Evolutionary conservation across 2,113 vertebrate species (phyloP).

Genomic region (Micromys minutus): DNA sequence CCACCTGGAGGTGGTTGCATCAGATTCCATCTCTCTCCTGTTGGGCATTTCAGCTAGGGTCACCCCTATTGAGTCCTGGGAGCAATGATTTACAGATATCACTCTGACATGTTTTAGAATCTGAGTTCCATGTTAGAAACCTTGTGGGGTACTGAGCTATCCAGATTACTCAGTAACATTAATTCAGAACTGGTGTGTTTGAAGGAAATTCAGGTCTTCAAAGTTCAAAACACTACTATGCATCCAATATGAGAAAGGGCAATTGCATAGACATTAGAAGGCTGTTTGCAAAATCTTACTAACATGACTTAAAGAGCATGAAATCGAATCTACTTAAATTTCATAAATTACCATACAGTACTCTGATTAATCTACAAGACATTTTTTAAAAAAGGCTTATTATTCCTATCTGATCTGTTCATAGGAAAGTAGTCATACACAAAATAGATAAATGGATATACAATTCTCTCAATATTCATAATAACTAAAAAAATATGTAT

Average conservation of each 20-base stretch:
- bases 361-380: not conserved
- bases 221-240: not conserved
- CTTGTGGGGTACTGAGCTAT: not conserved
- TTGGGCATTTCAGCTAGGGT: too few species aligned
- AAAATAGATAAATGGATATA: not conserved
- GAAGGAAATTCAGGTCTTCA: not conserved
- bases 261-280: not conserved
- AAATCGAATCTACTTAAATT: not conserved
- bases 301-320: too few species aligned
- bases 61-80: too few species aligned
- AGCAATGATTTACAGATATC: not conserved
- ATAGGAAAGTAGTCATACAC: not conserved
- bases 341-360: not conserved
- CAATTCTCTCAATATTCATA: not conserved
- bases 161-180: not conserved
- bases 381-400: not conserved
- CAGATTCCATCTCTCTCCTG: too few species aligned
- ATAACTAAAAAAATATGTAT: not conserved
- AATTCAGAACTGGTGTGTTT: not conserved
- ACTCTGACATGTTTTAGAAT: not conserved
- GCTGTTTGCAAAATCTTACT: not conserved
- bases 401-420: not conserved
- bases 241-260: not conserved
- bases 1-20: too few species aligned
- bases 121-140: not conserved